Evolutionary conservation across 2,797 vertebrate genomes (phyloP).

Genomic region (Petrocephalus schoutedeni): DNA sequence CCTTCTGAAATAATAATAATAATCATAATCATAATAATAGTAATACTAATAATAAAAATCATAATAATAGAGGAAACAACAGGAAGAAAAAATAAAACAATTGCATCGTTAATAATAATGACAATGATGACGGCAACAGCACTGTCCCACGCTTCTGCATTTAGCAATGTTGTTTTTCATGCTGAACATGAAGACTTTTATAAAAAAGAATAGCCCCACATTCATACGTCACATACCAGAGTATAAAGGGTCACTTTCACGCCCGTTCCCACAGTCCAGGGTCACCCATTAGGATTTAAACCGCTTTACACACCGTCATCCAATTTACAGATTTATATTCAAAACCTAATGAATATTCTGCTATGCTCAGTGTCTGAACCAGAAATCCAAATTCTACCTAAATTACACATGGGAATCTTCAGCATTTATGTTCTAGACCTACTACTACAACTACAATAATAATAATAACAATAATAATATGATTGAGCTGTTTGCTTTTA

Average conservation of each 20-base stretch:
- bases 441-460: background rate
- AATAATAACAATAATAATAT: background rate
- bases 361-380: background rate
- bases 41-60: background rate
- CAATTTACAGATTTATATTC: background rate
- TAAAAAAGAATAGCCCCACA: background rate
- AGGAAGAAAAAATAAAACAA: background rate
- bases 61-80: background rate
- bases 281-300: background rate
- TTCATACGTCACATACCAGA: background rate
- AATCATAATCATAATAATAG: background rate
- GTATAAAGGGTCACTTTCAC: background rate
- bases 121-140: background rate
- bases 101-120: background rate
- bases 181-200: background rate
- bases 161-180: background rate
- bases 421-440: background rate
- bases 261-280: background rate
- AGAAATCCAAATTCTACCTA: background rate
- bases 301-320: background rate
- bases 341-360: background rate
- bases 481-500: background rate
- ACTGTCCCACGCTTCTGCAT: background rate
- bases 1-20: constrained; percentile 77
- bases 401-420: background rate